Percentiles rank a stretch among this genome's conserved stretches.
These are phyloP conservation scores for Thaleichthys pacificus DNA, from an alignment of 2,797 vertebrate species.

Conservation along the genomic window DNA sequence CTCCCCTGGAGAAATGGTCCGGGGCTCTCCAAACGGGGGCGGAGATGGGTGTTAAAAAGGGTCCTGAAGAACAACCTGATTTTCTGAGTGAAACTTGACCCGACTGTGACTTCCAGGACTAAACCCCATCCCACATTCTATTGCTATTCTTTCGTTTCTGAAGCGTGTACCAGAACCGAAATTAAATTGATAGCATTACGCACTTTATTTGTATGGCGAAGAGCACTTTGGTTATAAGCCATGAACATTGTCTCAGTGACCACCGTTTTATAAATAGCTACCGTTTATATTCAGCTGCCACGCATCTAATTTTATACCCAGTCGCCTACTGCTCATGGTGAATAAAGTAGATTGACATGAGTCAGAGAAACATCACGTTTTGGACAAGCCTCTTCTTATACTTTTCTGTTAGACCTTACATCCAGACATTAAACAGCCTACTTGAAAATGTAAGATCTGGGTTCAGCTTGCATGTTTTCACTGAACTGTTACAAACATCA, in stretches of 20 bases:
- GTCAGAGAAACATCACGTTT: conserved; percentile 40
- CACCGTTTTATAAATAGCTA: conserved; percentile 68
- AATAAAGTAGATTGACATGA: conserved; percentile 25
- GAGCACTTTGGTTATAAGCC: conserved; percentile 31
- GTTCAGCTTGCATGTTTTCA: conserved; percentile 12
- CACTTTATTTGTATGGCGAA: conserved; percentile 27
- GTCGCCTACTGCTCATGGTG: conserved; percentile 43
- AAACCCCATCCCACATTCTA: conserved; percentile 44
- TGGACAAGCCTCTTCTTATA: conserved; percentile 29
- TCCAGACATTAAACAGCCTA: conserved; percentile 9
- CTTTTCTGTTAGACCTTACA: conserved; percentile 22
- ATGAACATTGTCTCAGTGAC: conserved; percentile 63
- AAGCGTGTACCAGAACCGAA: conserved; percentile 17
- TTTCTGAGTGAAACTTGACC: conserved; percentile 70
- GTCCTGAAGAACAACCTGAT: conserved; percentile 69
- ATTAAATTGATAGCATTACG: conserved; percentile 45
- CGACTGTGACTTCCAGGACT: conserved; percentile 62
- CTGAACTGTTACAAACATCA: neutral
- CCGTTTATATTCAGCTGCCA: conserved; percentile 72
- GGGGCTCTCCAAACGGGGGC: conserved; percentile 67
- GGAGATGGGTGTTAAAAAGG: conserved; percentile 75
- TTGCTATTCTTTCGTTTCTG: neutral
- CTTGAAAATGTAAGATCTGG: too few relatives aligned
- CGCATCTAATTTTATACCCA: conserved; percentile 69
- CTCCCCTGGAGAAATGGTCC: conserved; percentile 65